These are phyloP conservation scores for Canis aureus DNA, from an alignment of 2,113 vertebrate species.

Conservation along the genomic window DNA sequence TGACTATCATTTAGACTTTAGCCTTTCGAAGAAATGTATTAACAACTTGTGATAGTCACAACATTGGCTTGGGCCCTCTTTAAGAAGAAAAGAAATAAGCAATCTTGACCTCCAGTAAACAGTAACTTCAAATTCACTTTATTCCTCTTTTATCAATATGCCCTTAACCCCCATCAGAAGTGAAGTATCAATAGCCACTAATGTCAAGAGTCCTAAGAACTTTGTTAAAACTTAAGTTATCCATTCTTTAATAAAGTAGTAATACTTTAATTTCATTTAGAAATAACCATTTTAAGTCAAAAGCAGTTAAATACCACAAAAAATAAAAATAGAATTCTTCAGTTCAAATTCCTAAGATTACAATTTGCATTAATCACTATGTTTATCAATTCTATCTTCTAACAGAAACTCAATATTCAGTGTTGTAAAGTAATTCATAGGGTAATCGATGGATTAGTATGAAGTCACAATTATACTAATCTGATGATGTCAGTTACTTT, in stretches of 20 bases:
- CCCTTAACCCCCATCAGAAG: background rate
- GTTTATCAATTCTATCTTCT: background rate
- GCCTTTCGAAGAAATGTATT: background rate
- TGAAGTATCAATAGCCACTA: background rate
- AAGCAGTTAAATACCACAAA: background rate
- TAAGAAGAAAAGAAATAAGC: background rate
- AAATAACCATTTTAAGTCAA: background rate
- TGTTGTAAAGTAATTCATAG: background rate
- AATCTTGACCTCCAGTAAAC: background rate
- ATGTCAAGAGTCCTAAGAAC: background rate
- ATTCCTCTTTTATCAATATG: background rate
- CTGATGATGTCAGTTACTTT: background rate
- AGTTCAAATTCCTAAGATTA: background rate
- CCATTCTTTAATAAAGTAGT: background rate
- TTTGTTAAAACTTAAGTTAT: background rate
- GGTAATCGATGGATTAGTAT: background rate
- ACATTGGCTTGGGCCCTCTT: background rate
- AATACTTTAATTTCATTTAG: constrained; percentile 1
- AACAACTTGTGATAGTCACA: background rate
- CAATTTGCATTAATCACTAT: background rate
- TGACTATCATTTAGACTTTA: background rate
- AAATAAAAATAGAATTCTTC: background rate
- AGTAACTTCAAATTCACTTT: background rate
- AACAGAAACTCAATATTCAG: background rate
- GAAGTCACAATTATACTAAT: background rate